Evolutionary conservation across 2,888 invertebrate genomes (phyloP).

Genomic region (Phyllotreta striolata): DNA sequence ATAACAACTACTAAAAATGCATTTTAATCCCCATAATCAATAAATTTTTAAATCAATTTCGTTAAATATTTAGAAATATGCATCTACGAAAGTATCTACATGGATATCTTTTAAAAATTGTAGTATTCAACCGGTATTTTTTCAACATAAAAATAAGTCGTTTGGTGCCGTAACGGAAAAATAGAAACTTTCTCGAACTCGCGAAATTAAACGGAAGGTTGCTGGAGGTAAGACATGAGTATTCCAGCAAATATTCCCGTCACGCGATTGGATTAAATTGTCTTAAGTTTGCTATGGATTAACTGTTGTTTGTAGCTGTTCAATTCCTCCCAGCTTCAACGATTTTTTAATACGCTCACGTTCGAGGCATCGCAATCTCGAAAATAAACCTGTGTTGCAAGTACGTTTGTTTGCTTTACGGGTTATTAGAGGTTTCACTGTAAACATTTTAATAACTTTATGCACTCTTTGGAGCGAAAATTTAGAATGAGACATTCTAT

Average conservation of each 20-base stretch:
- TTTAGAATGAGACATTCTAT: no score
- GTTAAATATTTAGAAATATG: no score
- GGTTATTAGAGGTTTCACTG: no score
- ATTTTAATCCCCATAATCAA: no score
- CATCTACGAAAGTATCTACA: no score
- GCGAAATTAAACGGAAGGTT: conserved; percentile 6
- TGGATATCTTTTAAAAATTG: no score
- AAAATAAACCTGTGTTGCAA: conserved; percentile 12
- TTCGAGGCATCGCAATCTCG: conserved; percentile 36
- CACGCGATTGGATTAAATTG: conserved; percentile 34
- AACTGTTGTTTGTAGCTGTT: conserved; percentile 46
- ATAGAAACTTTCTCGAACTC: conserved; percentile 9
- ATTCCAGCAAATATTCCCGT: conserved; percentile 26
- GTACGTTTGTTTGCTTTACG: conserved; percentile 2
- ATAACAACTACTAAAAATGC: no score
- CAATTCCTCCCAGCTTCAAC: conserved; percentile 41
- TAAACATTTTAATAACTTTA: no score
- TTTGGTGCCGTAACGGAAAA: not conserved
- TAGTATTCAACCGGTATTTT: no score
- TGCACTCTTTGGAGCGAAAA: no score
- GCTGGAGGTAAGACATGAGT: conserved; percentile 1
- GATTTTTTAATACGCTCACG: conserved; percentile 45
- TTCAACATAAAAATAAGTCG: no score
- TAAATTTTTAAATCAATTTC: no score
- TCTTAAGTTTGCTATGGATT: conserved; percentile 42